A percentile compares a stretch with the other conserved stretches of the same genome.
Evolutionary conservation across 2,797 vertebrate genomes (phyloP).

Genomic region (Myotis pilosus): DNA sequence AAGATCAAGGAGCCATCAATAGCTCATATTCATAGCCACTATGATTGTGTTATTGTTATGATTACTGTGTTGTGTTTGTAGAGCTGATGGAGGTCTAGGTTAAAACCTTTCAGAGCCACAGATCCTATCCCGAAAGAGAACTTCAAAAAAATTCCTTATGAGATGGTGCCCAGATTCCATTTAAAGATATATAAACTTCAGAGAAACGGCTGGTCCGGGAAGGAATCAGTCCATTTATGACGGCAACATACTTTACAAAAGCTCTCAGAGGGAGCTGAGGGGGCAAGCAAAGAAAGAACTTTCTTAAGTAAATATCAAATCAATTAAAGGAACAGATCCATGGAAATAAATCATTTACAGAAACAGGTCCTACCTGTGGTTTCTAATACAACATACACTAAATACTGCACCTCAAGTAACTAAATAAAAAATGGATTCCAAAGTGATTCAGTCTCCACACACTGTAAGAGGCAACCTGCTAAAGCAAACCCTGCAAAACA

Average conservation of each 20-base stretch:
- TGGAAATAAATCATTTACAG: conserved; percentile 79
- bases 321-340: conserved; percentile 74
- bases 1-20: neutral
- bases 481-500: conserved; percentile 64
- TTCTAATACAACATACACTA: conserved; percentile 52
- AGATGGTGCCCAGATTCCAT: conserved; percentile 36
- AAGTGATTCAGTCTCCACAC: conserved; percentile 42
- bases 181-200: conserved; percentile 28
- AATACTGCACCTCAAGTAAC: conserved; percentile 42
- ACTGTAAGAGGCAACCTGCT: conserved; percentile 8
- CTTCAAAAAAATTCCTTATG: conserved; percentile 13
- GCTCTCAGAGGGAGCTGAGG: conserved; percentile 27
- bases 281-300: conserved; percentile 66
- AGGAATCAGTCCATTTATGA: conserved; percentile 28
- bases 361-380: conserved; percentile 61
- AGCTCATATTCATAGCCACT: neutral
- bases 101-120: neutral
- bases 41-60: neutral
- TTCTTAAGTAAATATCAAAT: conserved; percentile 72
- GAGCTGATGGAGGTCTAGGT: neutral
- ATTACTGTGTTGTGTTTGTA: neutral
- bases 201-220: conserved; percentile 30
- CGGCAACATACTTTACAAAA: neutral
- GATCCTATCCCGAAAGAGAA: neutral
- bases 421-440: conserved; percentile 55